Conservation (phyloP, 2,797 vertebrate genomes). For the Paratrypauchen microcephalus region DNA sequence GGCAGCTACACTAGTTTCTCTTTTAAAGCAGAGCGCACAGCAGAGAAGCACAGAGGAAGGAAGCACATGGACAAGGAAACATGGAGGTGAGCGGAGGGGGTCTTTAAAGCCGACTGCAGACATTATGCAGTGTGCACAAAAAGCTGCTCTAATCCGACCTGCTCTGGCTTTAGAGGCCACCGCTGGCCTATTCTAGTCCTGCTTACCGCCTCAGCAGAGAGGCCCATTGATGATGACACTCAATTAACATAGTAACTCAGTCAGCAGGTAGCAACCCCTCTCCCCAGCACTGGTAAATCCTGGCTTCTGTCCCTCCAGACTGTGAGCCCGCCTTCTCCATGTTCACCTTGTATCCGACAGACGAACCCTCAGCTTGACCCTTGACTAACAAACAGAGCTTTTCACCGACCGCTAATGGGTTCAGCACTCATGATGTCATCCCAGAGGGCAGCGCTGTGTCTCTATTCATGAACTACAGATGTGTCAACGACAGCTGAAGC, state of each 20-base stretch:
- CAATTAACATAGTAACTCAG: slow-evolving; percentile 98
- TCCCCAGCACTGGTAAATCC: slow-evolving; percentile 66
- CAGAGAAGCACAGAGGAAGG: slow-evolving; percentile 20
- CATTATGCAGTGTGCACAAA: slow-evolving; percentile 97
- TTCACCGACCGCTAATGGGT: slow-evolving; percentile 48
- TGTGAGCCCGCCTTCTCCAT: slow-evolving; percentile 10
- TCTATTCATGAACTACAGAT: background rate
- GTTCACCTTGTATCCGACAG: slow-evolving; percentile 39
- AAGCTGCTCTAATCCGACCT: slow-evolving; percentile 95
- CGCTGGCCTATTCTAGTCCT: slow-evolving; percentile 89
- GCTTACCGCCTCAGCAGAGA: slow-evolving; percentile 88
- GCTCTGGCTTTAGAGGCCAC: slow-evolving; percentile 90
- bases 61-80: slow-evolving; percentile 35
- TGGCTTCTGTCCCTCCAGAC: slow-evolving; percentile 48
- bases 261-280: slow-evolving; percentile 70
- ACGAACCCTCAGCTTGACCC: slow-evolving; percentile 65
- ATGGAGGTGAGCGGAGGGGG: slow-evolving; percentile 73
- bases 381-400: slow-evolving; percentile 44
- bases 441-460: slow-evolving; percentile 5
- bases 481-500: background rate
- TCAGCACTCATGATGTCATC: slow-evolving; percentile 23
- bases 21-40: slow-evolving; percentile 46
- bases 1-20: slow-evolving; percentile 54
- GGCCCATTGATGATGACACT: slow-evolving; percentile 89
- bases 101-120: slow-evolving; percentile 96